These are phyloP conservation scores for Malacoctenus gilli DNA, from an alignment of 2,797 vertebrate species.

Conservation along the genomic window DNA sequence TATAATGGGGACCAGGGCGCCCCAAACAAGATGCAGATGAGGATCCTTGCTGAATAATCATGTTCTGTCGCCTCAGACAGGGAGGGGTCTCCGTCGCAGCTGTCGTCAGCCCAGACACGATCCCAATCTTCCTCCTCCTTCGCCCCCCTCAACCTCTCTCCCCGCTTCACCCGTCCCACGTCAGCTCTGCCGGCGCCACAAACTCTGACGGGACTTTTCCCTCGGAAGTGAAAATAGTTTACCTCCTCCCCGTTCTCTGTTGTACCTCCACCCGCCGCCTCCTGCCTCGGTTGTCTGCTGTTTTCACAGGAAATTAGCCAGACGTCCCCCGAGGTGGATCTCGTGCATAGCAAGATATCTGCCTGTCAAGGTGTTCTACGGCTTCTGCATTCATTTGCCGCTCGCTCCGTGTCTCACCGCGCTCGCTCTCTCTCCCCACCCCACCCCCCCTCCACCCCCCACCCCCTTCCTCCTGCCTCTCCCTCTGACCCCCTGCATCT, in stretches of 20 bases:
- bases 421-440: neutral
- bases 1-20: constrained; percentile 26
- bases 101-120: constrained; percentile 48
- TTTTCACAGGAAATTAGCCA: constrained; percentile 80
- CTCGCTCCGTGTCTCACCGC: constrained; percentile 41
- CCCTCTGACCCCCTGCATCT: constrained; percentile 50
- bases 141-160: constrained; percentile 11
- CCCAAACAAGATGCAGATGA: constrained; percentile 71
- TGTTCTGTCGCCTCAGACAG: constrained; percentile 44
- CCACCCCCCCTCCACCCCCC: neutral
- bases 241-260: constrained; percentile 55
- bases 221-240: constrained; percentile 61
- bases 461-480: constrained; percentile 13
- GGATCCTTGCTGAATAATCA: constrained; percentile 63
- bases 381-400: constrained; percentile 64
- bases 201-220: constrained; percentile 54
- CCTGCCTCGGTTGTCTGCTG: constrained; percentile 68
- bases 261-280: constrained; percentile 59
- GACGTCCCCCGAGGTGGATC: constrained; percentile 73
- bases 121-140: constrained; percentile 9
- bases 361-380: constrained; percentile 72
- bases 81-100: constrained; percentile 47
- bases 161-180: constrained; percentile 41
- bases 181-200: constrained; percentile 37
- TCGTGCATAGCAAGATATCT: constrained; percentile 71